These are phyloP conservation scores for Tachysurus fulvidraco DNA, from an alignment of 2,113 vertebrate species.

Conservation along the genomic window DNA sequence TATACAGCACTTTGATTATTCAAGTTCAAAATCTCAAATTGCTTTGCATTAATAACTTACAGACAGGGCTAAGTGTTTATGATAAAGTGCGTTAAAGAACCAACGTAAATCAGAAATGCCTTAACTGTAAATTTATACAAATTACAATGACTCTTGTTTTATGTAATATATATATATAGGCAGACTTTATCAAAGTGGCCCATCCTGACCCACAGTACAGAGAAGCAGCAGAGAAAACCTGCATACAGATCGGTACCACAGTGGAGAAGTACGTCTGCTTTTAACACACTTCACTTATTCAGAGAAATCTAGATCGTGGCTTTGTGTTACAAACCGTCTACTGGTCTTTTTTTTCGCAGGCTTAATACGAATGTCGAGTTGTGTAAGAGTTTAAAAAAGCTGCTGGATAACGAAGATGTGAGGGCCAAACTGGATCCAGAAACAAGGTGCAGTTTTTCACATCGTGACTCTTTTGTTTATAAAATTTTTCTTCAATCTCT, in stretches of 20 bases:
- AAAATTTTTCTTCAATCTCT: not conserved
- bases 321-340: constrained; percentile 10
- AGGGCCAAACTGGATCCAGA: constrained; percentile 84
- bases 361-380: constrained; percentile 95
- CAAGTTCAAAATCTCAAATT: too few species aligned
- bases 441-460: constrained; percentile 78
- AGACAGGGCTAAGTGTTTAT: not conserved
- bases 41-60: too few species aligned
- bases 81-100: not conserved
- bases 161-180: constrained; percentile 68
- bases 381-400: constrained; percentile 82
- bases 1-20: too few species aligned
- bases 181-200: constrained; percentile 94
- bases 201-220: constrained; percentile 88
- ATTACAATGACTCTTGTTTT: not conserved
- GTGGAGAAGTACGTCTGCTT: constrained; percentile 84
- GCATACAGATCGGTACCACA: constrained; percentile 86
- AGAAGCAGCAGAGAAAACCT: constrained; percentile 91
- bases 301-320: not conserved
- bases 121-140: not conserved
- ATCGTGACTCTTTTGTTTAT: not conserved
- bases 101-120: not conserved
- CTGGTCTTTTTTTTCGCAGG: constrained; percentile 68
- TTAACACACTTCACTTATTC: not conserved
- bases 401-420: constrained; percentile 78